Evolutionary conservation across 2,113 vertebrate species (phyloP).

Genomic region (Ceuthmochares aereus): DNA sequence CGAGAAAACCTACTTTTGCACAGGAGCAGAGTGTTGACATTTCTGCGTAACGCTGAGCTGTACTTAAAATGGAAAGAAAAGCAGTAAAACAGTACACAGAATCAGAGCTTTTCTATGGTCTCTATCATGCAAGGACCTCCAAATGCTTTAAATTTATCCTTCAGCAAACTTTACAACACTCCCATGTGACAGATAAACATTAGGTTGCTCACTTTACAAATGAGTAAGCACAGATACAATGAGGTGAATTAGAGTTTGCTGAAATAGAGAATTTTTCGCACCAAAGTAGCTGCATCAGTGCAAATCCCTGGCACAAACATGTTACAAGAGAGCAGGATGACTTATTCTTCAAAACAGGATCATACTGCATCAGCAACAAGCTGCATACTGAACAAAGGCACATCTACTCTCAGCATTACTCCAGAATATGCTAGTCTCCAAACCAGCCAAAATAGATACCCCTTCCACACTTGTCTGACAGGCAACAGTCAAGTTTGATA

Average conservation of each 20-base stretch:
- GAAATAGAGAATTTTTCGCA: background rate
- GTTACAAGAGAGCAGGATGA: background rate
- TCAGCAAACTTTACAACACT: background rate
- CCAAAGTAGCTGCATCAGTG: background rate
- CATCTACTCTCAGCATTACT: background rate
- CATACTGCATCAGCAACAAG: background rate
- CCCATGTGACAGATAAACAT: background rate
- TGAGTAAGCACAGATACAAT: background rate
- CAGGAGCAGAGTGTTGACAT: background rate
- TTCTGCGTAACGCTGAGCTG: background rate
- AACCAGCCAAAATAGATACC: background rate
- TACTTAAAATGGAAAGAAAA: background rate
- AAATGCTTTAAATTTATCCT: background rate
- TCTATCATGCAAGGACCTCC: background rate
- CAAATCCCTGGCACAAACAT: background rate
- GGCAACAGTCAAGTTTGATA: background rate
- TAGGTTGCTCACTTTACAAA: background rate
- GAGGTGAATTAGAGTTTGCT: background rate
- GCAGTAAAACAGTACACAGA: background rate
- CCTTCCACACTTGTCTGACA: background rate
- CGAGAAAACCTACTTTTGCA: background rate
- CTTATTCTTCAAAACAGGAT: background rate
- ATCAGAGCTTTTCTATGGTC: background rate
- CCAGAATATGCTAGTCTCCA: background rate
- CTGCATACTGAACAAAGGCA: background rate